Base-by-base conservation (phyloP, 2,888 invertebrate genomes). In the Polyploca ridens region DNA sequence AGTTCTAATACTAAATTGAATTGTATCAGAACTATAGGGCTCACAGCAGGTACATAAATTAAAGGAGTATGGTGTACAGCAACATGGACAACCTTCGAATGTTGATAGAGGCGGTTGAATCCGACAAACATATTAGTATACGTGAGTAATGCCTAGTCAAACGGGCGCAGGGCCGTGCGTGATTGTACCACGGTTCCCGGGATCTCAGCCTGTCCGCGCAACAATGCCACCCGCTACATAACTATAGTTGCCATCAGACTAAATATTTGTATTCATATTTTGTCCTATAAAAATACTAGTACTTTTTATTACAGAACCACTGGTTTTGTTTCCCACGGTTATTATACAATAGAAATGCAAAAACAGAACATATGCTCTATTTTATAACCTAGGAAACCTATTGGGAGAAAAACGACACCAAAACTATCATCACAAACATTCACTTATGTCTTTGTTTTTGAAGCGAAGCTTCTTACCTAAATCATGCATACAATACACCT, bases 81-180 rank as follows among this genome's bases (percentile, higher is more conserved):
- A 66, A 58, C 62, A 44, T 65, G n/a, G 10, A 63, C 69, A 72
- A 71, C 66, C 68, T 73, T 73, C 65, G 64, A 64, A 63, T 84
- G 77, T 90, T 85, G 84, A 85, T 81, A 85, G 72, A 84, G 69
- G 69, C 72, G 72, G 73, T 71, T 69, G 64, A 76, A 79, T 72
- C 78, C 76, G 78, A 79, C 88, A 91, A 92, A 90, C 90, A 92
- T 89, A 91, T 92, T 91, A 91, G 91, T 88, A 89, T 84, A 87
- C 86, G 85, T 80, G 80, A 70, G 83, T 90, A 93, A 92, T 82
- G 82, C 90, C 84, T 89, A 78, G 80, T 79, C 90, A 92, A 91
- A 90, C 90, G 83, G 81, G 79, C 70, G 82, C 84, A 75, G 76
- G 79, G 82, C 71, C 83, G 93, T 87, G 88, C 93, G 93, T 92